Evolutionary conservation across 1,140 invertebrate genomes (phyloP).

Genomic region (Aradophagus sp.): DNA sequence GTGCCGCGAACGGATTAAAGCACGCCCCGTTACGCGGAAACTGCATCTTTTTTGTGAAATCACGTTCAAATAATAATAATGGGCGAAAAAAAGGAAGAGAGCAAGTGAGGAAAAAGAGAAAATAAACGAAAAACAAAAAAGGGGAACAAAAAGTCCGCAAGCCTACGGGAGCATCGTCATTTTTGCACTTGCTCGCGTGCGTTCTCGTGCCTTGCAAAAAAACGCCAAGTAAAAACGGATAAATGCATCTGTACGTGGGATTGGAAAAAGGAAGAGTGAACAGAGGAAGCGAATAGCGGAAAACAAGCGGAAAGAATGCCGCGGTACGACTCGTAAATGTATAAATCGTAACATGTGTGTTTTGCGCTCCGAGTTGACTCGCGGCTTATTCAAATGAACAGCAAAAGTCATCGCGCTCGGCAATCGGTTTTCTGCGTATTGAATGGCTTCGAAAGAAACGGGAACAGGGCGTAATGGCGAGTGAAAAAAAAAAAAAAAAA

Average conservation of each 20-base stretch:
- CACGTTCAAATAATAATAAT: slow-evolving; percentile 8
- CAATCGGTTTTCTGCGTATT: too few relatives aligned
- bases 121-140: too few relatives aligned
- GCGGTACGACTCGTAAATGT: slow-evolving; percentile 36
- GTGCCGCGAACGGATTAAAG: slow-evolving; percentile 44
- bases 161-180: slow-evolving; percentile 25
- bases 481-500: too few relatives aligned
- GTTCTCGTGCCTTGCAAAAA: slow-evolving; percentile 28
- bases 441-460: too few relatives aligned
- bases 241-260: slow-evolving; percentile 36
- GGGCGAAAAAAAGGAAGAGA: neutral
- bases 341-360: slow-evolving; percentile 46
- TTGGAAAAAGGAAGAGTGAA: too few relatives aligned
- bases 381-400: slow-evolving; percentile 71
- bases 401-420: too few relatives aligned
- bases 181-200: slow-evolving; percentile 33
- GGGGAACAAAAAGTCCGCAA: slow-evolving; percentile 6
- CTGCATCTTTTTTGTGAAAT: slow-evolving; percentile 20
- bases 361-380: slow-evolving; percentile 48
- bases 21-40: slow-evolving; percentile 29
- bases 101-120: too few relatives aligned
- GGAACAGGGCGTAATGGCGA: too few relatives aligned
- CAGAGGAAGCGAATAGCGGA: too few relatives aligned
- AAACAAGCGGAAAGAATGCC: slow-evolving; percentile 38
- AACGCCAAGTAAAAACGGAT: slow-evolving; percentile 30